Evolutionary conservation across 2,113 vertebrate species (phyloP), one percentile per base, ranked within the genome.

Genomic region (Epinephelus cyanopodus): DNA sequence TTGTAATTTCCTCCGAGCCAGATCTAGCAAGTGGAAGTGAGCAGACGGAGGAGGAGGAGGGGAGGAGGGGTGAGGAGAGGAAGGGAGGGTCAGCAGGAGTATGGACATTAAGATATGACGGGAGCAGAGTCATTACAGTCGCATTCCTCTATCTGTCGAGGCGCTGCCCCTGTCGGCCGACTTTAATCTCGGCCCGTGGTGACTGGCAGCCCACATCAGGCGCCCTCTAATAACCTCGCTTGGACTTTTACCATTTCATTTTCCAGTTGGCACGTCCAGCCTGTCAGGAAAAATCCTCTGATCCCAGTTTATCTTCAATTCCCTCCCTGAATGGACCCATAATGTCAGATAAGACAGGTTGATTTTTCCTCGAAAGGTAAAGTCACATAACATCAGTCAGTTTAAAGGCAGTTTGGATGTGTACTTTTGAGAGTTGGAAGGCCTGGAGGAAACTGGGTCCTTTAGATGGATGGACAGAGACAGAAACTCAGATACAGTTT

Each of bases 1-100:
- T 92, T 92, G 87, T 88, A 85, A 93, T 94, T 93, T 92, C 89
- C 86, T 89, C 81, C 23, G 3, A 84, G 79, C 64, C 79, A 66
- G 69, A 75, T 61, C 53, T 73, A 81, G 69, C 81, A 69, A 76
- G 83, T 74, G 69, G 82, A 88, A 85, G 81, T 54, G 65, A 80
- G 77, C 71, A 78, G 80, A 70, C 9, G 21, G 64, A 52, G 56
- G 57, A 14, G 53, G 25, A 33, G 27, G 63, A 45, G 47, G 61
- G 42, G 74, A 5, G 11, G 58, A 21, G 19, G 69, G 23, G 74
- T 17, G 61, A 3, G 39, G 62, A 47, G 58, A 29, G 77, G 61
- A 21, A 25, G 61, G 33, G 74, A 56, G 84, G 87, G 91, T 87
- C 82, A 82, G 82, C 48, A 21, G 73, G 61, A 87, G 84, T 70